phyloP scores from a whole-genome alignment of 2,888 invertebrate species.

The Apodemia mormo region DNA sequence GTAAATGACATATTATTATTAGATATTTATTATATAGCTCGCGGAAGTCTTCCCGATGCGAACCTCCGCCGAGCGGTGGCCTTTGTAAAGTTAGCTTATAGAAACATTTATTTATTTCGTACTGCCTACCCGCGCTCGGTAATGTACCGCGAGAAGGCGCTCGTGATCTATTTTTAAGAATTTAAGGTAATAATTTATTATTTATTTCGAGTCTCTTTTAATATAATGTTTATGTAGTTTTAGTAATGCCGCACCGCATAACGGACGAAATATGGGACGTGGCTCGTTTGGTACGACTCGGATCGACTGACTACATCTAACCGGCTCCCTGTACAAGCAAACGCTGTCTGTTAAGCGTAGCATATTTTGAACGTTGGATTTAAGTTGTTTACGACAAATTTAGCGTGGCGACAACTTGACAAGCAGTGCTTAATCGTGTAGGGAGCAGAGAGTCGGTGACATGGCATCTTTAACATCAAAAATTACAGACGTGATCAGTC shows the following conservation, averaged over 20 bases:
- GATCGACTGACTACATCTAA: conserved; percentile 53
- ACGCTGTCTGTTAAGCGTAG: neutral
- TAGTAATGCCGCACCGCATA: conserved; percentile 75
- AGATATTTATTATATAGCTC: conserved; percentile 80
- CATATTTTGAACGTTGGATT: neutral
- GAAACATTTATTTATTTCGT: conserved; percentile 79
- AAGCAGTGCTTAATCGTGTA: neutral
- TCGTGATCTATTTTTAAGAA: conserved; percentile 82
- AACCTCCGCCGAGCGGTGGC: conserved; percentile 81
- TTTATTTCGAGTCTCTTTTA: conserved; percentile 82
- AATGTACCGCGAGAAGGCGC: conserved; percentile 80
- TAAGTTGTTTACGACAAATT: neutral
- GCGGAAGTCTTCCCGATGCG: conserved; percentile 80
- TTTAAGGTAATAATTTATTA: conserved; percentile 82
- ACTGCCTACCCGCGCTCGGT: conserved; percentile 80
- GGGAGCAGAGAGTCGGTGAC: neutral
- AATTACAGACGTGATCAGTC: conserved; percentile 51
- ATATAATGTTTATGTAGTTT: conserved; percentile 71
- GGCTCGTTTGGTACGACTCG: conserved; percentile 53
- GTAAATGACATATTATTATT: conserved; percentile 80
- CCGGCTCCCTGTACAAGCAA: conserved; percentile 17
- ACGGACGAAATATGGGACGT: conserved; percentile 74
- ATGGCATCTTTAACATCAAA: conserved; percentile 23
- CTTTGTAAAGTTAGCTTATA: conserved; percentile 81
- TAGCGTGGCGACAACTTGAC: neutral